These are phyloP conservation scores for Sarcophaga subvicina DNA, from an alignment of 2,888 invertebrate species.

Conservation along the genomic window DNA sequence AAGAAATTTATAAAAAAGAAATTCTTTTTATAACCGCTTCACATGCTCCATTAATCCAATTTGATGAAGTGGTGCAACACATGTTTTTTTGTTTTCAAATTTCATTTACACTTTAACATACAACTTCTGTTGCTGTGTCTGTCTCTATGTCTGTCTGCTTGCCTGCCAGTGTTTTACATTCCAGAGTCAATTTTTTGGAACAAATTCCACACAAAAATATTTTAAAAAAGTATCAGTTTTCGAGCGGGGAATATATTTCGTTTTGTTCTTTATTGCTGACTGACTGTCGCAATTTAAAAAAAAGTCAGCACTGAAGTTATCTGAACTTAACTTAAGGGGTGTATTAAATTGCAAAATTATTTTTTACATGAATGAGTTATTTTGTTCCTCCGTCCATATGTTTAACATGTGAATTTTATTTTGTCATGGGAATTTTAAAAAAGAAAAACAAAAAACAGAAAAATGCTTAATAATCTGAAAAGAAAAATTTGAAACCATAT, in stretches of 20 bases:
- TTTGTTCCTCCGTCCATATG: conserved; percentile 25
- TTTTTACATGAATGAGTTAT: conserved; percentile 9
- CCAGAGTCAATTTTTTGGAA: not conserved
- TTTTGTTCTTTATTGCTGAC: not conserved
- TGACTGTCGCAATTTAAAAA: no score
- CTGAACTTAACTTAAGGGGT: conserved; percentile 46
- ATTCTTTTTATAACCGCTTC: not conserved
- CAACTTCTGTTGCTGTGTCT: no score
- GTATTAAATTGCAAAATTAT: conserved; percentile 59
- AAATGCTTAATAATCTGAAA: no score
- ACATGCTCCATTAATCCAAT: conserved; percentile 44
- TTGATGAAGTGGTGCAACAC: conserved; percentile 17
- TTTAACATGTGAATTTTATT: conserved; percentile 28
- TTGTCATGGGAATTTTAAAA: no score
- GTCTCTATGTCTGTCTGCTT: no score
- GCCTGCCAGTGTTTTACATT: no score
- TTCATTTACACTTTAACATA: conserved; percentile 20
- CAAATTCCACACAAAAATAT: not conserved
- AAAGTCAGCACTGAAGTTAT: no score
- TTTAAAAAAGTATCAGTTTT: conserved; percentile 32
- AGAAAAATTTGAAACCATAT: no score
- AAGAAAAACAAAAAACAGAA: no score
- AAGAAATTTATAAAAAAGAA: no score
- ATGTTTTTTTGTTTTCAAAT: conserved; percentile 20
- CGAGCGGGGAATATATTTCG: not conserved